Evolutionary conservation across 2,888 invertebrate genomes (phyloP), one percentile per base, ranked within the genome.

Genomic region (Eustalomyia histrio): DNA sequence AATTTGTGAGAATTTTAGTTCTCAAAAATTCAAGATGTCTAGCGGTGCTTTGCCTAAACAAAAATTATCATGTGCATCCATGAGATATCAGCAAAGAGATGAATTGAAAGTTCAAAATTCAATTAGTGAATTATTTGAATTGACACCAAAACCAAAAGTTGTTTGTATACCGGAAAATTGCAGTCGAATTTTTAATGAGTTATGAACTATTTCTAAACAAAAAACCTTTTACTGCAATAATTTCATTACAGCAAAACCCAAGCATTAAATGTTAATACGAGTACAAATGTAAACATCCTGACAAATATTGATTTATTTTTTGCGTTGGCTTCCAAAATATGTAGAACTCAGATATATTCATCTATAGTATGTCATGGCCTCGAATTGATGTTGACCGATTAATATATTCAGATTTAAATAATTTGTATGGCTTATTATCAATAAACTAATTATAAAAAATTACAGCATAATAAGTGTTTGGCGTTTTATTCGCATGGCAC

Each of bases 281-380:
- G n/a, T n/a, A n/a, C 79, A 61, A 79, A 83, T 2, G 18, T 50
- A 76, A 84, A 50, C 53, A 58, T 8, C 75, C 83, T 1, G 85
- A 83, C 39, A 84, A 85, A 58, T 83, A 83, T 1, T 85, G 83
- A 79, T 84, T 84, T 3, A 83, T 85, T 8, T 65, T 85, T n/a
- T 84, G 78, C 33, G 78, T 84, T 18, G 83, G 83, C 12, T 76
- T 78, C 9, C 83, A 80, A 18, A 79, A 39, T 7, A 39, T 12
- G 1, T 14, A 39, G 65, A 50, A 18, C 7, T 21, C 1, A 1
- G 3, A 12, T 39, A n/a, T n/a, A n/a, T 8, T 39, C 14, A n/a
- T n/a, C n/a, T n/a, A n/a, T n/a, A n/a, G n/a, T n/a, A n/a, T n/a
- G 12, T 39, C 14, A 12, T 39, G 10, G 10, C 8, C 4, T 12